Evolutionary conservation across 2,888 invertebrate genomes (phyloP), one percentile per base, ranked within the genome.

Genomic region (Conomelus anceps): DNA sequence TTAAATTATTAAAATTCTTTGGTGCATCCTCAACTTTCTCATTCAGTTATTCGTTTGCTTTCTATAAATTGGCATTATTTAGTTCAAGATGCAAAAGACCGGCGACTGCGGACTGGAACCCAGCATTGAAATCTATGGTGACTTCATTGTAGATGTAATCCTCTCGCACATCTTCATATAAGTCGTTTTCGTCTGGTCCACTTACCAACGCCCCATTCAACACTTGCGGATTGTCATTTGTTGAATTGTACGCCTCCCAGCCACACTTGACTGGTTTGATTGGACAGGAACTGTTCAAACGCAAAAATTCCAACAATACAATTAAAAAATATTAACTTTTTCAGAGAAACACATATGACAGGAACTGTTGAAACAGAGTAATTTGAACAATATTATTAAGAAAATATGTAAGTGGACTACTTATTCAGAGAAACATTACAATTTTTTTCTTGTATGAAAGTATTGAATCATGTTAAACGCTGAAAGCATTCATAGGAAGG

Each of bases 131-230:
- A 91, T 95, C 94, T 22, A 94, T 92, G 13, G 94, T 94, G 0
- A 95, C 95, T 91, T 95, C 95, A 88, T 94, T 95, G 91, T 94
- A 94, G 20, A 94, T 92, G 92, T 94, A 94, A 90, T 95, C 94
- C 89, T 94, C 94, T 87, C 95, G 93, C 24, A 92, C 92, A 91
- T 95, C 95, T 88, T 93, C 93, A 92, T 94, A 95, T 88, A 93
- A 92, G 91, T 95, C 95, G 85, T 93, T 94, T 90, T 93, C 93
- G 91, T 94, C 94, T 0, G 95, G 95, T 0, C 95, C 95, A 84
- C 95, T 95, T 0, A 95, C 95, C 41, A 95, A 91, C 22, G 95
- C 95, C 0, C 95, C 95, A 90, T 94, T 93, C 4, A 95, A 92
- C 3, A 94, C 92, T 91, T 95, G 95, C 0, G 94, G 94, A 92